Evolutionary conservation across 1,140 invertebrate genomes (phyloP), one percentile per base, ranked within the genome.

Genomic region (Drosophila ficusphila): DNA sequence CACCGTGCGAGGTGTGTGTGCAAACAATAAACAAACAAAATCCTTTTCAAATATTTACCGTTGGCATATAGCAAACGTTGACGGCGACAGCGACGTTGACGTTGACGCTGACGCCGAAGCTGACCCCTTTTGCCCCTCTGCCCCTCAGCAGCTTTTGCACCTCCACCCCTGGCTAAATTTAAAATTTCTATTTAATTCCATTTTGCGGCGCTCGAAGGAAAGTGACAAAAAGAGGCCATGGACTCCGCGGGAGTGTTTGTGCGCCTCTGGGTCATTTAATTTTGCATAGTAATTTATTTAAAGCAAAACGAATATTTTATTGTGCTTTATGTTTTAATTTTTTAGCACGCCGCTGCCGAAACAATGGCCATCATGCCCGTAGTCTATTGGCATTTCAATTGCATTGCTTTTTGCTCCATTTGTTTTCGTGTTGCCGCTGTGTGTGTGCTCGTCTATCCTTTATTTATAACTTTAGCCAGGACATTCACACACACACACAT

Each of bases 21-120:
- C 81, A 90, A 90, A 89, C 83, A 90, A 89, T 89, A 90, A 88
- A 90, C 89, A 90, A 90, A 90, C 89, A 89, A 90, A 90, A 90
- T 90, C 89, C 89, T 90, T 90, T 89, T 86, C 85, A 90, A 90
- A 90, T 90, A 90, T 90, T 90, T 85, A 90, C 85, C 72, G 70
- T 89, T 89, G 51, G 85, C 89, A 89, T 89, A 90, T 86, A 86
- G 61, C 60, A 70, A 76, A 74, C 60, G 70, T 49, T 74, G 70
- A 53, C 67, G 56, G 39, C 58, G 52, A 18, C 42, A 47, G 70
- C 51, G 60, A 81, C 56, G 56, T 31, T 41, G 38, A 52, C 38
- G 49, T 29, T 9, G 27, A 29, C n/a, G n/a, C 34, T 36, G 31
- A 9, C 21, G 67, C 2, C 36, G 25, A 18, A 38, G 69, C 2